Evolutionary conservation across 1,140 invertebrate genomes (phyloP), one percentile per base, ranked within the genome.

Genomic region (Hesperophylax magnus): DNA sequence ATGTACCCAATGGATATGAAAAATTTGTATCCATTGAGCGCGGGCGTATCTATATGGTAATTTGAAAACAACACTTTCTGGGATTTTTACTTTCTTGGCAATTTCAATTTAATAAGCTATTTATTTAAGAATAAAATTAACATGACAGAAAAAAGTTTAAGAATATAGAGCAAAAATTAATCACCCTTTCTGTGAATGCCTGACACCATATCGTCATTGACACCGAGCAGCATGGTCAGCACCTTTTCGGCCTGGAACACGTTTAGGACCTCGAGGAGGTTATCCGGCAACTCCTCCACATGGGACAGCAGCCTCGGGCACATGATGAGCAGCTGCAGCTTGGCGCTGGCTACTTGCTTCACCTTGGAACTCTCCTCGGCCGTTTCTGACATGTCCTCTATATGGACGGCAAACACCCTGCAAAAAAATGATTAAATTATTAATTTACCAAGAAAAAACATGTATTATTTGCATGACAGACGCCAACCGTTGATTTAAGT

Each of bases 221-320:
- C 94, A 1, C 96, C 95, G 9, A 96, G 88, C 81, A 96, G 89
- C 91, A 97, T 94, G 8, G 94, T 94, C 34, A 97, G 87, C 6
- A 96, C 93, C 83, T 94, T 93, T 20, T 95, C 94, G 2, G 92
- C 87, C 78, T 93, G 91, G 17, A 96, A 89, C 8, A 95, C 88
- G 67, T 91, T 92, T 0, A 93, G 91, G 3, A 94, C 87, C 53
- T 90, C 89, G 0, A 88, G 82, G 47, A 91, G 89, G 22, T 92
- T 91, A 67, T 88, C 90, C 27, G 91, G 88, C 63, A 92, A 85
- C 47, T 91, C 92, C 15, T 91, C 86, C 17, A 94, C 89, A 52
- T 93, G 91, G 4, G 93, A 91, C 72, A 95, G 86, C 27, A 97
- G 90, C 14, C 91, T 90, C 0, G 96, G 95, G 86, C 95, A 96